phyloP scores from a whole-genome alignment of 2,888 invertebrate species.

The Patella pellucida region DNA sequence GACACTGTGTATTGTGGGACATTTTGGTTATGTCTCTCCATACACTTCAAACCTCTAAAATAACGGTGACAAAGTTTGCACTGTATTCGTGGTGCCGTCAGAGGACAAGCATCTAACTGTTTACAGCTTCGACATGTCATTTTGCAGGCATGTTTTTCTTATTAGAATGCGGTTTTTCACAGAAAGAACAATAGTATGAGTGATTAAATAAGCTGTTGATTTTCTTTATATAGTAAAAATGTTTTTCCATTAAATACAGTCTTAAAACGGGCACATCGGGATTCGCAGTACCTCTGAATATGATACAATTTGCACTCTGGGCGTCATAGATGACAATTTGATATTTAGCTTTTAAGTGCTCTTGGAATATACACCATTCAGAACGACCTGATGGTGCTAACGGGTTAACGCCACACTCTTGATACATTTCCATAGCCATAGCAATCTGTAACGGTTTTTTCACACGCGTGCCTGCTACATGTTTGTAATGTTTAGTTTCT shows the following conservation, averaged over 20 bases:
- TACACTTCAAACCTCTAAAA: background rate
- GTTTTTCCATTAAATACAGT: background rate
- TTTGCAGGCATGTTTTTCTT: background rate
- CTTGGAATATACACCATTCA: too few relatives aligned
- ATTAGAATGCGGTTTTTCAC: background rate
- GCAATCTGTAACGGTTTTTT: background rate
- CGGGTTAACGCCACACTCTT: background rate
- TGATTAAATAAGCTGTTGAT: background rate
- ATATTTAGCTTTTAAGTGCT: too few relatives aligned
- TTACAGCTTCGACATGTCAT: too few relatives aligned
- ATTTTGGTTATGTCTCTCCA: background rate
- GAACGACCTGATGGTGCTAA: background rate
- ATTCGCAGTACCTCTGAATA: background rate
- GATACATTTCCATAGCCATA: background rate
- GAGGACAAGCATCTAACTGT: too few relatives aligned
- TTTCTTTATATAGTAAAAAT: background rate
- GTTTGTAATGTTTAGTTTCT: background rate
- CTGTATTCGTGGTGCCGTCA: background rate
- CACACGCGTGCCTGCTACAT: too few relatives aligned
- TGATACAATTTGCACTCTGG: background rate
- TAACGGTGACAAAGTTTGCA: background rate
- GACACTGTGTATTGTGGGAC: background rate
- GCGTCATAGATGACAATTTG: background rate
- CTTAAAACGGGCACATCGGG: background rate
- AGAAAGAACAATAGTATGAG: background rate